Percentiles rank a stretch among this genome's conserved stretches.
These are phyloP conservation scores for Drosophila paramelanica DNA, from an alignment of 2,888 invertebrate genomes.

Conservation along the genomic window DNA sequence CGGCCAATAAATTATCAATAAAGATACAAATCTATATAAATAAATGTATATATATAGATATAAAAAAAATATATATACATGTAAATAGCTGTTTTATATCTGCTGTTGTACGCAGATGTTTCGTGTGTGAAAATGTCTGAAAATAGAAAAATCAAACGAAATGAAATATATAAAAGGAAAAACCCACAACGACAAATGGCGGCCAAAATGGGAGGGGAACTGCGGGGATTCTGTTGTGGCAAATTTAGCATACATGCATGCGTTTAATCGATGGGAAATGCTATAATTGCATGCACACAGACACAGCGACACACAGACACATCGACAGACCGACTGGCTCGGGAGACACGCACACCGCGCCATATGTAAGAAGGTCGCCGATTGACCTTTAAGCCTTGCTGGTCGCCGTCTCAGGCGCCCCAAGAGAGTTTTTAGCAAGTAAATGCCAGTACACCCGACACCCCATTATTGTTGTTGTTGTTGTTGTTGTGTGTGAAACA, in stretches of 20 bases:
- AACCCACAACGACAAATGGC: conserved; percentile 26
- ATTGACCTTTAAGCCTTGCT: conserved; percentile 69
- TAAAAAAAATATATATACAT: conserved; percentile 14
- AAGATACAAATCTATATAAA: conserved; percentile 23
- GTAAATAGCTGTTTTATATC: conserved; percentile 30
- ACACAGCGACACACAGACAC: conserved; percentile 19
- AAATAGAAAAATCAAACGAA: conserved; percentile 67
- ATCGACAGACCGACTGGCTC: conserved; percentile 11
- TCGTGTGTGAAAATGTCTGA: conserved; percentile 47
- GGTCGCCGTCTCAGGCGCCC: conserved; percentile 12
- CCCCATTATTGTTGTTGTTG: conserved; percentile 12
- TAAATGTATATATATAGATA: conserved; percentile 18
- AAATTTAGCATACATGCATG: conserved; percentile 56
- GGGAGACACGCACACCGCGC: conserved; percentile 53
- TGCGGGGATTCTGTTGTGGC: conserved; percentile 13
- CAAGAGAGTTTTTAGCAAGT: conserved; percentile 14
- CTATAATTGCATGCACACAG: conserved; percentile 70
- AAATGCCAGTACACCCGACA: conserved; percentile 3
- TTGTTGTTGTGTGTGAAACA: conserved; percentile 23
- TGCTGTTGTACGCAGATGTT: conserved; percentile 27
- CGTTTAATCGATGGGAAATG: conserved; percentile 76
- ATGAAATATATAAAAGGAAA: conserved; percentile 38
- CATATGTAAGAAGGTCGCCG: conserved; percentile 64
- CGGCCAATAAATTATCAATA: conserved; percentile 36
- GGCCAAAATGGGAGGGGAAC: background rate